A percentile compares a stretch with the other conserved stretches of the same genome.
phyloP scores from a whole-genome alignment of 1,140 invertebrate species.

The Charaxes varanes region DNA sequence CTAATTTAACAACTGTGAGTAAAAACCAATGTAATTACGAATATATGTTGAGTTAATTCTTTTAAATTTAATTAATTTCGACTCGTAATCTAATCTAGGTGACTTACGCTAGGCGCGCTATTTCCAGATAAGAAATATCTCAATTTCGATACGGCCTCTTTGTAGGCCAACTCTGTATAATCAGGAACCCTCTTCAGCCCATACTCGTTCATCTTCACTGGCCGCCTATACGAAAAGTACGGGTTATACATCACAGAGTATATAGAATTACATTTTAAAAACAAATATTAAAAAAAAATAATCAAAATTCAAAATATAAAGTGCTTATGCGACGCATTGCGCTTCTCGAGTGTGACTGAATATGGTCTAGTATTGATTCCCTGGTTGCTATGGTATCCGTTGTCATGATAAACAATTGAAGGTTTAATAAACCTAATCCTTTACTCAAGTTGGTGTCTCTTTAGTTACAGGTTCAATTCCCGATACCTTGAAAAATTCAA shows the following conservation, averaged over 20 bases:
- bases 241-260: constrained; percentile 36
- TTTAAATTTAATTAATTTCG: too few species aligned
- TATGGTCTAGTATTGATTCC: constrained; percentile 42
- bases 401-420: constrained; percentile 34
- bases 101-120: constrained; percentile 77
- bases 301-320: constrained; percentile 25
- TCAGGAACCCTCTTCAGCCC: constrained; percentile 78
- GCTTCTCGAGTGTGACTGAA: constrained; percentile 24
- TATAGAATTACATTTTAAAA: constrained; percentile 28
- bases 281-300: constrained; percentile 25
- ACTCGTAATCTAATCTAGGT: too few species aligned
- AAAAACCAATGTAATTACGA: too few species aligned
- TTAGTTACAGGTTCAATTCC: too few species aligned
- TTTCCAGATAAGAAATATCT: constrained; percentile 85
- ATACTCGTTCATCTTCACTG: constrained; percentile 66
- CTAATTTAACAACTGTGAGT: too few species aligned
- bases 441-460: too few species aligned
- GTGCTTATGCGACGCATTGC: constrained; percentile 38
- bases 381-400: constrained; percentile 44
- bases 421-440: not conserved
- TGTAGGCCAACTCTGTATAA: constrained; percentile 87
- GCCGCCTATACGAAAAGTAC: constrained; percentile 50
- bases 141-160: constrained; percentile 85
- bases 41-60: too few species aligned
- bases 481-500: too few species aligned